Evolutionary conservation across 2,888 invertebrate species (phyloP), one percentile per base, ranked within the genome.

Genomic region (Callimorpha dominula): DNA sequence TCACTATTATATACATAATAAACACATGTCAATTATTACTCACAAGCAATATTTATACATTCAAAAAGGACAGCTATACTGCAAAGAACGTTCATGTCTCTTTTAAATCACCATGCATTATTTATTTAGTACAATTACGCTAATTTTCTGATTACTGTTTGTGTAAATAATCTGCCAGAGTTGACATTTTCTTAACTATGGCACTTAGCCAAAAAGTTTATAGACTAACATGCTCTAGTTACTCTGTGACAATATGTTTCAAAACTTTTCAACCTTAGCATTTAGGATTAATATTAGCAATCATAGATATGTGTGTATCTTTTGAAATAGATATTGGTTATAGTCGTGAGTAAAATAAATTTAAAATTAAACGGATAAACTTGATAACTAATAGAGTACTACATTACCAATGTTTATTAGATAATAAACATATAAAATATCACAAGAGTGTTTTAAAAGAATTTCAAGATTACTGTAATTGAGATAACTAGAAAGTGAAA

Each of bases 61-160:
- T 71, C 17, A 15, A 62, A 71, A 66, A 68, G 31, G 20, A 71
- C 11, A 31, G 14, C 40, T 15, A 71, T 1, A 14, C 40, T 42
- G 46, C 31, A 62, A 11, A 71, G 0, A 60, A 42, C n/a, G 14
- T 60, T 66, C 71, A 71, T 71, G n/a, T 57, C 71, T 62, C 46
- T 20, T 65, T 40, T 8, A 43, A 57, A 65, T 65, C 5, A 57
- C 14, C 46, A 49, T 65, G 17, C 20, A 60, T 68, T 17, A 49
- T 60, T 46, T 17, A 15, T 68, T 60, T 68, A 9, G 43, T 20
- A 67, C 9, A 42, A 67, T 42, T 67, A 17, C 14, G 4, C 4
- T 12, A 46, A 40, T 68, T 43, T 57, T 3, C 60, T 31, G 17
- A 42, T 52, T 54, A 42, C 14, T 68, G 15, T 68, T 54, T 20